These are phyloP conservation scores for Centrocercus urophasianus DNA, from an alignment of 2,113 vertebrate species.

Conservation along the genomic window DNA sequence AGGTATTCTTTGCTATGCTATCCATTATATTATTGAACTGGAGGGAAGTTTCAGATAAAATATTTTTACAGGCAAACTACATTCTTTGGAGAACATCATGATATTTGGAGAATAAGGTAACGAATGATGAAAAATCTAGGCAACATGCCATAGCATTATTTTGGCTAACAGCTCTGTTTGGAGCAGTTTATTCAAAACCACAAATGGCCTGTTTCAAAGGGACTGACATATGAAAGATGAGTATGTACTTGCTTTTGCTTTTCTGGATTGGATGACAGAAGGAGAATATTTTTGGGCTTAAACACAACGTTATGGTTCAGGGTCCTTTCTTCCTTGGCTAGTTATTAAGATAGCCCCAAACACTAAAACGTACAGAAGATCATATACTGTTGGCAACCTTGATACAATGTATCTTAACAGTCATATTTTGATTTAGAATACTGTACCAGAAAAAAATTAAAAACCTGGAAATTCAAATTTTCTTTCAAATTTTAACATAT, in stretches of 20 bases:
- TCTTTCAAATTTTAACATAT: neutral
- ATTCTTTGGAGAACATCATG: neutral
- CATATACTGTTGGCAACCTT: neutral
- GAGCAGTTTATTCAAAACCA: neutral
- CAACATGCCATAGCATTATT: neutral
- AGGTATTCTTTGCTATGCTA: neutral
- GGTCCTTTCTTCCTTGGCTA: neutral
- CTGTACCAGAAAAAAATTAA: neutral
- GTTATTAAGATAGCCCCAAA: neutral
- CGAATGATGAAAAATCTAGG: neutral
- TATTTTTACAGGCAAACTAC: neutral
- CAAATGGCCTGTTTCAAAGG: neutral
- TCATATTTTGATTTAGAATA: neutral
- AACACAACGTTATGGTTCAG: neutral
- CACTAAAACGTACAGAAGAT: neutral
- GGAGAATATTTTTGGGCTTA: neutral
- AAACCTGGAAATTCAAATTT: neutral
- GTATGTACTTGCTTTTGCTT: neutral
- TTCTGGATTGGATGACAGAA: constrained; percentile 23
- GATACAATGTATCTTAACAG: neutral
- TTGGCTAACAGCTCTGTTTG: neutral
- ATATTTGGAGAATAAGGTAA: neutral
- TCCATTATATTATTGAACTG: neutral
- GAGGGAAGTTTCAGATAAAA: neutral
- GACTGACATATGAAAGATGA: neutral